Base-by-base conservation (phyloP, 1,140 invertebrate genomes). In the Trialeurodes vaporariorum region DNA sequence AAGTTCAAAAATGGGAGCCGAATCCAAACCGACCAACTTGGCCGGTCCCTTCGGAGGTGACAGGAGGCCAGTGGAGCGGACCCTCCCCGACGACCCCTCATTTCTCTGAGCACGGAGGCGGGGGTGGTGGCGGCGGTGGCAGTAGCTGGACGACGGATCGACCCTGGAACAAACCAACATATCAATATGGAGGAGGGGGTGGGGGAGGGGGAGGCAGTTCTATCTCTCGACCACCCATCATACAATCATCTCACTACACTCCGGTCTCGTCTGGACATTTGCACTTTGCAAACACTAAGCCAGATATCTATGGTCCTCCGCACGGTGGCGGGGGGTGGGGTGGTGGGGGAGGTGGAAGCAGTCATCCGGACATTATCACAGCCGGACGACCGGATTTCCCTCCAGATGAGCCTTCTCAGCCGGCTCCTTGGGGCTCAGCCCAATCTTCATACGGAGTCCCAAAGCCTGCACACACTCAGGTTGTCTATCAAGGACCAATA, bases 1-100 rank as follows among this genome's bases (percentile, higher is more conserved):
- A 89, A 78, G 86, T 91, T 63, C 87, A 87, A 9, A 91, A 89
- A 74, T 91, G 88, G 88, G 85, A 89, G 66, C 74, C 74, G 1
- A 75, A 75, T 62, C 68, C 66, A n/a, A 64, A 69, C 82, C 82
- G 60, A 73, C 79, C 1, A 76, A 80, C 65, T 70, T 75, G 59
- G 77, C 80, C 24, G 77, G 67, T 68, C 22, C 67, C 67, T 26
- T 63, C 70, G 9, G 67, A 70, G n/a, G 68, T 68, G n/a, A 68
- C 68, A 40, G 40, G 61, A 0, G 66, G 65, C 13, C 61, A 60
- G 11, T 25, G 69, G 17, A 34, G 58, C 24, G 40, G 61, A 23
- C 61, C 66, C 0, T 59, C n/a, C n/a, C 27, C 64, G 2, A 9
- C 40, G 17, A 25, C 65, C 2, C 59, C 23, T 12, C 25, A 25